A percentile compares a stretch with the other conserved stretches of the same genome.
These are phyloP conservation scores for Lateolabrax maculatus DNA, from an alignment of 2,797 vertebrate species.

Conservation along the genomic window DNA sequence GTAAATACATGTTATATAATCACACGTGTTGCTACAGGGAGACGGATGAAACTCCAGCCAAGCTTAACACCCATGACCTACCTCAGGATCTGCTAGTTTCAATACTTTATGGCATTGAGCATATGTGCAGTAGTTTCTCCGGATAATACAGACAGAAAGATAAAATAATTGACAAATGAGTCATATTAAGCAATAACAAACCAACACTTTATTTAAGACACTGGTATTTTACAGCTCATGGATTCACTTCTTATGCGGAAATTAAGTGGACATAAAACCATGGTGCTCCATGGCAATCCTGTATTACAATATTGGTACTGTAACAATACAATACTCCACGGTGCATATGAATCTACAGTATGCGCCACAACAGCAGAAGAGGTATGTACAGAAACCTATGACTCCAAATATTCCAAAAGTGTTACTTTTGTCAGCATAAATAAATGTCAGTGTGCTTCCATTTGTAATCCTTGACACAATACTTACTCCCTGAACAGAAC, in stretches of 20 bases:
- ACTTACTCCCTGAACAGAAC: constrained; percentile 52
- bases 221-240: constrained; percentile 60
- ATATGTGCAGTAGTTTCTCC: neutral
- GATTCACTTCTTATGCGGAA: constrained; percentile 38
- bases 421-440: constrained; percentile 56
- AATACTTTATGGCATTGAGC: neutral
- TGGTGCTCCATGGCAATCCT: constrained; percentile 15
- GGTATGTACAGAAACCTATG: constrained; percentile 49
- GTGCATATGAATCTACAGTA: constrained; percentile 36
- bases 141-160: neutral
- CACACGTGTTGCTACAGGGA: constrained; percentile 7
- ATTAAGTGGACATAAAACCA: constrained; percentile 53
- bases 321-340: constrained; percentile 51
- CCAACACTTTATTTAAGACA: constrained; percentile 77
- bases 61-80: constrained; percentile 7
- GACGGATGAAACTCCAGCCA: neutral
- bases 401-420: constrained; percentile 37
- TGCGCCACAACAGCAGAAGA: constrained; percentile 31
- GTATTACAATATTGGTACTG: constrained; percentile 37
- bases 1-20: constrained; percentile 34
- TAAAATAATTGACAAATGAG: neutral
- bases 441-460: constrained; percentile 53
- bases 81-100: neutral
- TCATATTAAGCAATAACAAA: constrained; percentile 48
- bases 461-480: constrained; percentile 42